phyloP scores from a whole-genome alignment of 2,797 vertebrate genomes.

The Thamnophis elegans region DNA sequence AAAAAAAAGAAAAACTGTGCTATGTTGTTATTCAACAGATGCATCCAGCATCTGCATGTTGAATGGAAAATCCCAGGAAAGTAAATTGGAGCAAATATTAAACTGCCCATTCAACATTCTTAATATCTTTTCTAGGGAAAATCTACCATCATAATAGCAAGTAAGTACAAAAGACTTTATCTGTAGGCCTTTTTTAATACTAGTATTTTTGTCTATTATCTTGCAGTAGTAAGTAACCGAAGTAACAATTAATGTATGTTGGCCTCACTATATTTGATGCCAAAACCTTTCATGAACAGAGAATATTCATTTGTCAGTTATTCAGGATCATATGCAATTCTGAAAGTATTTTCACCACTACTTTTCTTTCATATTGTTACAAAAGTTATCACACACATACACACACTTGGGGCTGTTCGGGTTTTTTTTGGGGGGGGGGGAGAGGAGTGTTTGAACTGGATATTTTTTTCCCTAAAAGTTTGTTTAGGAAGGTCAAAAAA shows the following conservation, averaged over 20 bases:
- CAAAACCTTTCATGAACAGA: not conserved
- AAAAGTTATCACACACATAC: not conserved
- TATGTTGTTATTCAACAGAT: too few species aligned
- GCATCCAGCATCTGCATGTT: not conserved
- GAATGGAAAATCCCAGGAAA: not conserved
- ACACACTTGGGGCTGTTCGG: not conserved
- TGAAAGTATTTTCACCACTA: slow-evolving; percentile 9
- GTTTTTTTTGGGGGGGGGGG: too few species aligned
- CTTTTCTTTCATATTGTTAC: slow-evolving; percentile 15
- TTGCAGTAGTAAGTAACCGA: not conserved
- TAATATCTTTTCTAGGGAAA: not conserved
- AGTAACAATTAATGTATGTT: not conserved
- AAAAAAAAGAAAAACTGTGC: not conserved
- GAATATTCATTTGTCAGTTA: not conserved
- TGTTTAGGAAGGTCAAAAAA: slow-evolving; percentile 48
- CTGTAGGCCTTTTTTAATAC: not conserved
- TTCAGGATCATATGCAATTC: slow-evolving; percentile 40
- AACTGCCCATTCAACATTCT: not conserved
- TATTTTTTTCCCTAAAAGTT: slow-evolving; percentile 42
- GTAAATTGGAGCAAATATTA: not conserved
- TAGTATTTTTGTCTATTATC: not conserved
- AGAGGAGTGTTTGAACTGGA: slow-evolving; percentile 10
- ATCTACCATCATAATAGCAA: not conserved
- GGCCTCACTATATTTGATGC: not conserved
- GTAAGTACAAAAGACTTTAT: not conserved